phyloP scores from a whole-genome alignment of 1,140 invertebrate species.

The Neodiprion virginianus region DNA sequence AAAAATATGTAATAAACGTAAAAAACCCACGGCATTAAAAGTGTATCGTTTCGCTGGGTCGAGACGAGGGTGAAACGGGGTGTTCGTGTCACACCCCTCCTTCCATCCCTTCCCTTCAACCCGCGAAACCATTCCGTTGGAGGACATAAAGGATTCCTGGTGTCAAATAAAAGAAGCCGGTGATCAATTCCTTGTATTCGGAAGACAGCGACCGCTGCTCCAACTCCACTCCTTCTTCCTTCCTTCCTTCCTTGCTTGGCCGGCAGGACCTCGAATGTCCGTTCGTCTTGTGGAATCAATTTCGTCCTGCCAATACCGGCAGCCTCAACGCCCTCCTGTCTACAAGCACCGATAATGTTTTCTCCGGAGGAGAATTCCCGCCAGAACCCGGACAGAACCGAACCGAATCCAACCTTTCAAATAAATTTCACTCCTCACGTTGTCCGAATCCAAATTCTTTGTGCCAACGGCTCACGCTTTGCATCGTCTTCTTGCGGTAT shows the following conservation, averaged over 20 bases:
- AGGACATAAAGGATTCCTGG: conserved; percentile 4
- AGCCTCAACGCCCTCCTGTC: neutral
- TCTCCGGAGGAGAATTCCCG: neutral
- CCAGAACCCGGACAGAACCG: too few species aligned
- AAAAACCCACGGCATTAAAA: neutral
- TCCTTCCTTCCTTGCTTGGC: too few species aligned
- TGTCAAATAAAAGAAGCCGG: conserved; percentile 5
- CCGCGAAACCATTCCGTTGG: neutral
- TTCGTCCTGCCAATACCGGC: conserved; percentile 3
- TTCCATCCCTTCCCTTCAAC: neutral
- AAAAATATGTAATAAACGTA: too few species aligned
- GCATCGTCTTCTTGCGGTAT: too few species aligned
- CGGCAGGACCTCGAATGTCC: neutral
- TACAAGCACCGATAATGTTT: conserved; percentile 7
- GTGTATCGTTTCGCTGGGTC: neutral
- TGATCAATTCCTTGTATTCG: conserved; percentile 7
- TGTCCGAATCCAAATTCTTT: too few species aligned
- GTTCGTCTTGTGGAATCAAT: conserved; percentile 7
- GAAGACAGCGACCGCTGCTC: neutral
- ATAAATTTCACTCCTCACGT: too few species aligned
- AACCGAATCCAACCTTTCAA: too few species aligned
- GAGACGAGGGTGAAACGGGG: neutral
- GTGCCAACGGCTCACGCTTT: too few species aligned
- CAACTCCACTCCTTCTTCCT: neutral
- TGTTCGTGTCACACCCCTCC: too few species aligned